phyloP scores from a whole-genome alignment of 2,888 invertebrate genomes.

The Hemistola chrysoprasaria region DNA sequence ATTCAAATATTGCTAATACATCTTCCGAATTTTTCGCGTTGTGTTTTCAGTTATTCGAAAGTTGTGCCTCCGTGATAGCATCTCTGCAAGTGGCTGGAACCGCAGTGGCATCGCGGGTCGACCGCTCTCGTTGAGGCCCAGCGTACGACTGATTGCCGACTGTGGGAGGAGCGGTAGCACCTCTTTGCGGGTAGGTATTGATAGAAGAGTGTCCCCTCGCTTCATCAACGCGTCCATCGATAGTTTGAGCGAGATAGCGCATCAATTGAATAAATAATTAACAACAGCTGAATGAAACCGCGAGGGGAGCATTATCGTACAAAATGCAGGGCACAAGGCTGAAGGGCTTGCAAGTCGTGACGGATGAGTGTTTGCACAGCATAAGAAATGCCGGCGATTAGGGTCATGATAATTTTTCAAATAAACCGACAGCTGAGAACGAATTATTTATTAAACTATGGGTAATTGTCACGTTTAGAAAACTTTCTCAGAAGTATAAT shows the following conservation, averaged over 20 bases:
- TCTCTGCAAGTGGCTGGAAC: slow-evolving; percentile 70
- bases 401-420: slow-evolving; percentile 61
- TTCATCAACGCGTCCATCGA: slow-evolving; percentile 24
- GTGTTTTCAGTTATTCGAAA: slow-evolving; percentile 68
- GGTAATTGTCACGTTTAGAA: slow-evolving; percentile 62
- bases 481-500: slow-evolving; percentile 48
- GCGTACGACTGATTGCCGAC: slow-evolving; percentile 55
- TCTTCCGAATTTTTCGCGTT: slow-evolving; percentile 53
- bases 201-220: slow-evolving; percentile 38
- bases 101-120: slow-evolving; percentile 69
- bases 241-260: slow-evolving; percentile 39
- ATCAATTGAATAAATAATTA: slow-evolving; percentile 70
- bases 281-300: slow-evolving; percentile 60
- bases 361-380: slow-evolving; percentile 57
- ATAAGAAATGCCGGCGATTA: slow-evolving; percentile 55
- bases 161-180: slow-evolving; percentile 22
- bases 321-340: slow-evolving; percentile 53
- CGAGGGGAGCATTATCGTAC: slow-evolving; percentile 44
- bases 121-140: slow-evolving; percentile 53
- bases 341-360: slow-evolving; percentile 44
- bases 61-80: slow-evolving; percentile 75
- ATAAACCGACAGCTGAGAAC: slow-evolving; percentile 39
- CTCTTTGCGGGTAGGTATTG: slow-evolving; percentile 18
- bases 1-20: slow-evolving; percentile 57
- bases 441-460: slow-evolving; percentile 55